phyloP scores from a whole-genome alignment of 2,797 vertebrate genomes.

The Mormyrops attenuatus region DNA sequence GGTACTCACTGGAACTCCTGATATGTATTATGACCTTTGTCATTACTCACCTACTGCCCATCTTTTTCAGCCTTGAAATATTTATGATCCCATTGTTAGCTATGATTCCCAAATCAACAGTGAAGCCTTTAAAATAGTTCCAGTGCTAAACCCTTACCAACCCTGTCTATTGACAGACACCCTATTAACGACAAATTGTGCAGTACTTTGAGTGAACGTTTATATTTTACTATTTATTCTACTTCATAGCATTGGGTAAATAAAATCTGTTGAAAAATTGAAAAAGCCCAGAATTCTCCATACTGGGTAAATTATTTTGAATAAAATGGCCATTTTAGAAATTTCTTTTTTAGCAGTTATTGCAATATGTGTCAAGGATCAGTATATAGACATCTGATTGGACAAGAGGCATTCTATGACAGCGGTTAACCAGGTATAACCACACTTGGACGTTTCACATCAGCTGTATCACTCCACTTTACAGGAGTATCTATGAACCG shows the following conservation, averaged over 20 bases:
- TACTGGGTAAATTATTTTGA: background rate
- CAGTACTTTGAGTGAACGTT: background rate
- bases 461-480: no score
- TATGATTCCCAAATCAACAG: slow-evolving; percentile 11
- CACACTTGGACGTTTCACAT: no score
- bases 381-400: no score
- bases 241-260: background rate
- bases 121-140: slow-evolving; percentile 4
- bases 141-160: background rate
- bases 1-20: slow-evolving; percentile 32
- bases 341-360: background rate
- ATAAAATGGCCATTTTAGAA: background rate
- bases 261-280: background rate
- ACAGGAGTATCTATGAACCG: no score
- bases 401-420: no score
- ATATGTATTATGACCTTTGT: slow-evolving; percentile 34
- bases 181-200: background rate
- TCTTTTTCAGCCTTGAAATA: slow-evolving; percentile 23
- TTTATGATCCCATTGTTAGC: slow-evolving; percentile 23
- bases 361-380: background rate
- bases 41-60: slow-evolving; percentile 19
- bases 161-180: background rate
- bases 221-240: background rate
- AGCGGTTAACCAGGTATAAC: no score
- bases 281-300: background rate